Conservation (phyloP, 2,888 invertebrate species). For the Eremobia ochroleuca region DNA sequence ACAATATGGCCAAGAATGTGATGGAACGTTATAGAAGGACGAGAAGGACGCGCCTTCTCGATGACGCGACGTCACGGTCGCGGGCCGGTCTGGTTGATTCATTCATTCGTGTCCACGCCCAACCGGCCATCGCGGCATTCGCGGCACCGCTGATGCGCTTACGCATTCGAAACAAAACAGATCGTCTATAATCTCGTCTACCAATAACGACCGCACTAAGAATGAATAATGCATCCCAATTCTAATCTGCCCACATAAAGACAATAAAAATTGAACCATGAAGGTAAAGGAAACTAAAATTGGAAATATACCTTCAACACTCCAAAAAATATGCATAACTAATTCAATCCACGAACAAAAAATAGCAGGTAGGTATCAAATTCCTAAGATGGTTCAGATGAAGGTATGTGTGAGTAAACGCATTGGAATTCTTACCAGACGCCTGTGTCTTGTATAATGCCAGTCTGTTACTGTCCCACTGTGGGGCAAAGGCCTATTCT, state of each 20-base stretch:
- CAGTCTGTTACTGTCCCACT: background rate
- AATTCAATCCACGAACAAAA: conserved; percentile 34
- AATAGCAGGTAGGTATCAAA: conserved; percentile 42
- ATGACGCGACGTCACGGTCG: conserved; percentile 83
- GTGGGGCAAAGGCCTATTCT: background rate
- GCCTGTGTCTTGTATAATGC: conserved; percentile 19
- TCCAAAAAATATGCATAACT: conserved; percentile 36
- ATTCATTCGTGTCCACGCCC: conserved; percentile 75
- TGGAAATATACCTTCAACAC: conserved; percentile 42
- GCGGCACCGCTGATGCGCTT: conserved; percentile 80
- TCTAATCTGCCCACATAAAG: conserved; percentile 61
- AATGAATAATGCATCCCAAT: conserved; percentile 64
- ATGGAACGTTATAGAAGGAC: conserved; percentile 72
- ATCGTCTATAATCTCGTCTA: conserved; percentile 77
- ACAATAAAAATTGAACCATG: conserved; percentile 57
- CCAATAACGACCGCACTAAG: conserved; percentile 71
- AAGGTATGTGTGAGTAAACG: conserved; percentile 36
- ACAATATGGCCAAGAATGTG: conserved; percentile 63
- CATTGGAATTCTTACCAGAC: conserved; percentile 44
- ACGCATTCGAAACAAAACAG: conserved; percentile 80
- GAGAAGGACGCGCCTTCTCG: conserved; percentile 80
- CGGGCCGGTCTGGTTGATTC: conserved; percentile 78
- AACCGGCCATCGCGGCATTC: conserved; percentile 54
- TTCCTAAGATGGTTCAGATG: conserved; percentile 27
- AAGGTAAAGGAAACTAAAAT: conserved; percentile 47